Evolutionary conservation across 2,888 invertebrate genomes (phyloP).

Genomic region (Plagodis dolabraria): DNA sequence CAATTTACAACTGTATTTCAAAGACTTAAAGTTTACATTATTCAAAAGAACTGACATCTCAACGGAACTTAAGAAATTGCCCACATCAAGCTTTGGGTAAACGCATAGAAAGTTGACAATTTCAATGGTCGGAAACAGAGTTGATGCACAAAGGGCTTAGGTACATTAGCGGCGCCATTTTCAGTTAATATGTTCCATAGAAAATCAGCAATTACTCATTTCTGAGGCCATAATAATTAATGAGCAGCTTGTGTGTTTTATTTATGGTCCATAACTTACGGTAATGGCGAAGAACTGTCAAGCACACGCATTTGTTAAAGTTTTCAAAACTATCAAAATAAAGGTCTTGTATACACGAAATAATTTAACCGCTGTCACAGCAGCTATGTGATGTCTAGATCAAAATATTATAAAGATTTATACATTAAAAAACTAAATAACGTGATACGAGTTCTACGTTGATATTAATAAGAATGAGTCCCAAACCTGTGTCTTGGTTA

Average conservation of each 20-base stretch:
- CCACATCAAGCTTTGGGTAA: constrained; percentile 59
- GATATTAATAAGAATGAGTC: too few species aligned
- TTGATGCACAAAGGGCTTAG: constrained; percentile 54
- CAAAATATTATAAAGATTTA: too few species aligned
- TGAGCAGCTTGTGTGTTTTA: constrained; percentile 7
- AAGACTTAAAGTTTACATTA: constrained; percentile 31
- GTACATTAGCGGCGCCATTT: constrained; percentile 49
- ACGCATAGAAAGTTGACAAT: constrained; percentile 64
- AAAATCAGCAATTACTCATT: constrained; percentile 24
- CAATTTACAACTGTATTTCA: constrained; percentile 39
- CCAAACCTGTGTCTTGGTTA: too few species aligned
- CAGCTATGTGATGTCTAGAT: too few species aligned
- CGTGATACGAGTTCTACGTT: too few species aligned
- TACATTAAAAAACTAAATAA: too few species aligned
- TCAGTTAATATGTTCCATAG: constrained; percentile 14
- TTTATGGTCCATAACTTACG: constrained; percentile 1
- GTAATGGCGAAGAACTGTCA: too few species aligned
- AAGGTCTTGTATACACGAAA: too few species aligned
- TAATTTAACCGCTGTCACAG: too few species aligned
- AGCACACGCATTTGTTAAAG: too few species aligned
- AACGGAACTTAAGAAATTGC: constrained; percentile 58
- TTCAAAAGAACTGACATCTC: constrained; percentile 37
- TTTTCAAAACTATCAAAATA: too few species aligned
- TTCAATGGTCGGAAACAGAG: constrained; percentile 53
- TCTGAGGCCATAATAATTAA: neutral